Evolutionary conservation across 1,140 invertebrate species (phyloP).

Genomic region (Trichonephila clavata): DNA sequence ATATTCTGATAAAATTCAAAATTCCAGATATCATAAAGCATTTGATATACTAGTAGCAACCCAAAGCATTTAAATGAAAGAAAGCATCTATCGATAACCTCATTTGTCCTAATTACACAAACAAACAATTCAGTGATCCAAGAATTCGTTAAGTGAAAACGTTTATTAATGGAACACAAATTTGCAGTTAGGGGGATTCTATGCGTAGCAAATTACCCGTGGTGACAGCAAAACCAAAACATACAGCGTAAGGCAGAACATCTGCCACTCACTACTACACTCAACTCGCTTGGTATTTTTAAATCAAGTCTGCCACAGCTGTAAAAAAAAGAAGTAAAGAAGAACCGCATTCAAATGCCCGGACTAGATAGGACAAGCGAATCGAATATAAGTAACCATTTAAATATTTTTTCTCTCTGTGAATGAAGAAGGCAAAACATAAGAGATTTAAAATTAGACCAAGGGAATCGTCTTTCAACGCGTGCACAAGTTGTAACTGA

Average conservation of each 20-base stretch:
- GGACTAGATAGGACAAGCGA: not conserved
- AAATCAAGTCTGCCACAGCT: not conserved
- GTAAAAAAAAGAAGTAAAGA: not conserved
- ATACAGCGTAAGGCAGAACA: not conserved
- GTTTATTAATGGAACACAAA: not conserved
- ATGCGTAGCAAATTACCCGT: not conserved
- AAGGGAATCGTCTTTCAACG: not conserved
- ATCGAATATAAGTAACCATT: not conserved
- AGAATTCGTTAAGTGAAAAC: not conserved
- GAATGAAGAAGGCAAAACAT: not conserved
- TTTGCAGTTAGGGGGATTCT: not conserved
- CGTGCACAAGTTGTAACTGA: not conserved
- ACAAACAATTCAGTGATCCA: not conserved
- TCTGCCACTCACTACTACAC: not conserved
- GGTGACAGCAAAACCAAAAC: not conserved
- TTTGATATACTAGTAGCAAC: too few species aligned
- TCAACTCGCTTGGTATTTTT: not conserved
- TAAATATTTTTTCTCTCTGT: not conserved
- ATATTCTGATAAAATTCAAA: too few species aligned
- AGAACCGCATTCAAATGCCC: not conserved
- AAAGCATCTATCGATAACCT: not conserved
- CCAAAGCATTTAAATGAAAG: not conserved
- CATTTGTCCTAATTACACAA: not conserved
- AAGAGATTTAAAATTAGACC: not conserved
- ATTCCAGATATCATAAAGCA: too few species aligned